Evolutionary conservation across 2,888 invertebrate species (phyloP), one percentile per base, ranked within the genome.

Genomic region (Rhagonycha fulva): DNA sequence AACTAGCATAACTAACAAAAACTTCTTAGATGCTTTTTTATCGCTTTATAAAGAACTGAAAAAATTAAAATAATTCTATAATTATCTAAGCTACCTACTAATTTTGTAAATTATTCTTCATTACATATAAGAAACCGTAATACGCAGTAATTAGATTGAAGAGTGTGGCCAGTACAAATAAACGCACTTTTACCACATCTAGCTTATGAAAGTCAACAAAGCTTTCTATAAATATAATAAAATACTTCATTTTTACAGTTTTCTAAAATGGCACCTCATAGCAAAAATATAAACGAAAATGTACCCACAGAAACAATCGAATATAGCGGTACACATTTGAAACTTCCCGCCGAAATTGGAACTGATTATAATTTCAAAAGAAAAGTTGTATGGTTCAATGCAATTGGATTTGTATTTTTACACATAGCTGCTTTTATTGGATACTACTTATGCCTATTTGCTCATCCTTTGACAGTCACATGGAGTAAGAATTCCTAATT

Each of bases 371-470:
- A 80, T 70, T 90, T 88, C 81, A 89, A 89, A 81, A 84, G 89
- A 74, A 78, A 90, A 84, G 88, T 92, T 12, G 92, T 92, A 3
- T 93, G 93, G 93, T 88, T 86, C 79, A 93, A 93, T 84, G 90
- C 88, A 0, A 88, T 92, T 14, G 91, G 91, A 32, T 92, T 92
- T 83, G 77, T 91, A 2, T 72, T 90, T 9, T 81, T 93, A 68
- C 92, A 93, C 84, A n/a, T 89, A 7, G 82, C 87, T 4, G 90
- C 89, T 0, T 4, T 90, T 14, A 90, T 89, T 85, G 91, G 91
- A 61, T 2, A 87, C 0, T 85, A 82, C 75, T 81, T 89, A 19
- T 71, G 84, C 1, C 14, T 86, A 1, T 78, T 81, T 67, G 82
- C 85, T 11, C 83, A 86, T 62, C 24, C 82, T 5, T 70, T 79